Evolutionary conservation across 2,888 invertebrate genomes (phyloP), one percentile per base, ranked within the genome.

Genomic region (Acleris literana): DNA sequence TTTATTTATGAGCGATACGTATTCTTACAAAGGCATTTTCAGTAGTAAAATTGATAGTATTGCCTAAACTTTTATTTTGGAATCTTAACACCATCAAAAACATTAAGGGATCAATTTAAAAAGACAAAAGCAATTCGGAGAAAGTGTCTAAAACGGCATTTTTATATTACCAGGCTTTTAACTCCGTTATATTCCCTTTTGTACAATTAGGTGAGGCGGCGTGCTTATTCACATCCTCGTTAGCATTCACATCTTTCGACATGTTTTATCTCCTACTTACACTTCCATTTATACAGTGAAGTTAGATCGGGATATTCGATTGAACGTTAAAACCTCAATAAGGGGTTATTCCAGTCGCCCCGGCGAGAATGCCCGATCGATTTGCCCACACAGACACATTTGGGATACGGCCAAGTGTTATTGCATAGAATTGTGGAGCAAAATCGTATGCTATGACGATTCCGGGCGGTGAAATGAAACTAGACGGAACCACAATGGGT

Each of bases 371-470:
- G 73, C 75, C 76, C 82, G 78, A 90, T 90, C 89, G 88, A 88
- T 89, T 87, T 83, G 82, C 83, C 82, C 82, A 81, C 78, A 84
- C 76, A 80, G 82, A 82, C 84, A 86, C 83, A 85, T 84, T 89
- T 90, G 90, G 90, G 79, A 70, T 63, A 67, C 70, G 72, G 88
- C 91, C 91, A 90, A 88, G 78, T 86, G 82, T 87, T 87, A 90
- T 89, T 88, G 86, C 87, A 87, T 83, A 76, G 83, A 75, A 77
- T 77, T 73, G 70, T 72, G 72, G 71, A 66, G 75, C 64, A 59
- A 68, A 63, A 71, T 68, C 64, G 67, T 74, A 76, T 76, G 74
- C 76, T 71, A 71, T 67, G 70, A 69, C 71, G 74, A 74, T 76
- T 79, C 75, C 77, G 75, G 71, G 75, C 25, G 73, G 73, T 70